phyloP scores from a whole-genome alignment of 2,113 vertebrate genomes.

The Neolamprologus brichardi region DNA sequence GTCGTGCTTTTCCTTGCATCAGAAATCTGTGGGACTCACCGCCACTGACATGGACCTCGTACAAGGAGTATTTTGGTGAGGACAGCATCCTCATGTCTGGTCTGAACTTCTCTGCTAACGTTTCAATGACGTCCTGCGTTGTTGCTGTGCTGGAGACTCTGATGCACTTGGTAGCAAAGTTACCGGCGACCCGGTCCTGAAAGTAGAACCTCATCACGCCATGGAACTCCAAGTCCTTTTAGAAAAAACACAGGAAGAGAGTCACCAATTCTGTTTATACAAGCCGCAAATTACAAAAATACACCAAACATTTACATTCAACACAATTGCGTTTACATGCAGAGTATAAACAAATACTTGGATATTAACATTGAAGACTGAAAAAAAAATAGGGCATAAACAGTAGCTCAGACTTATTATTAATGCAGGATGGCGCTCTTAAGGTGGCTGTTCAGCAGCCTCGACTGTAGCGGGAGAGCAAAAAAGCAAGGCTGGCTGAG shows the following conservation, averaged over 20 bases:
- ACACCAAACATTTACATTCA: not conserved
- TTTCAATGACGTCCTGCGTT: constrained; percentile 97
- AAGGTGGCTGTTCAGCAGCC: not conserved
- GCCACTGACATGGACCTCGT: constrained; percentile 97
- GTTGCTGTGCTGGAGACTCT: constrained; percentile 96
- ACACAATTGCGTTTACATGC: not conserved
- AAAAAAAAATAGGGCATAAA: not conserved
- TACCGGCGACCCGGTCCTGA: constrained; percentile 96
- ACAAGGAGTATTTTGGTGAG: constrained; percentile 92
- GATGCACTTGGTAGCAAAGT: constrained; percentile 98
- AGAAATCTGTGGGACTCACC: constrained; percentile 74
- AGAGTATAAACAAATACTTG: not conserved
- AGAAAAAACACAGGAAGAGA: not conserved
- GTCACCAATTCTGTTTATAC: not conserved
- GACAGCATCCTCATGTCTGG: constrained; percentile 99
- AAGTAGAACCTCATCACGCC: constrained; percentile 99
- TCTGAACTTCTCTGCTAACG: constrained; percentile 95
- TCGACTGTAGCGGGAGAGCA: not conserved
- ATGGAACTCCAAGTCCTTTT: constrained; percentile 95
- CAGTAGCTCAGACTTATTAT: not conserved
- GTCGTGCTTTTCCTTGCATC: not conserved
- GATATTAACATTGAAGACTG: not conserved
- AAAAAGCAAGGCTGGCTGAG: not conserved
- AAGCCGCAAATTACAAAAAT: not conserved
- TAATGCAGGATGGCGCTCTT: not conserved